Conservation (phyloP, 1,140 invertebrate genomes). For the Drosophila hydei region DNA sequence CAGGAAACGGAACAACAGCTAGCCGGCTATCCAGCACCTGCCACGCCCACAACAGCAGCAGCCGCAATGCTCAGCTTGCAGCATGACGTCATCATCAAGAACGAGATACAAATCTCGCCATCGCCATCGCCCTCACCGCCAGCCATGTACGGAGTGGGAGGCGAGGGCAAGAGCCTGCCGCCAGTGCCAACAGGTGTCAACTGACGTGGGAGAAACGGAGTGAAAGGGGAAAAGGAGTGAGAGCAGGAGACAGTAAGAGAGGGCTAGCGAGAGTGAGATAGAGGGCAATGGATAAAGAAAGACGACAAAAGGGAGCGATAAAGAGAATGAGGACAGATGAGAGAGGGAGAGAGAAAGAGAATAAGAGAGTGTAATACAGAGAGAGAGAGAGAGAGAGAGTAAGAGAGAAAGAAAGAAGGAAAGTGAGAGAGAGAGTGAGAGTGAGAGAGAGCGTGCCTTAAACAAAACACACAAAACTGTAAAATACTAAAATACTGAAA, state of each 20-base stretch:
- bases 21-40: slow-evolving; percentile 29
- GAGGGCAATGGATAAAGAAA: not conserved
- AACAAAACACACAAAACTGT: slow-evolving; percentile 15
- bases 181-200: slow-evolving; percentile 64
- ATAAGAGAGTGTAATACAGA: no score
- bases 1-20: slow-evolving; percentile 38
- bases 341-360: not conserved
- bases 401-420: not conserved
- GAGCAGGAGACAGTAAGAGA: not conserved
- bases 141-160: slow-evolving; percentile 41
- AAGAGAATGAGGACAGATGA: no score
- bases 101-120: slow-evolving; percentile 80
- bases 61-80: slow-evolving; percentile 66
- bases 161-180: slow-evolving; percentile 55
- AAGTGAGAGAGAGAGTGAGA: not conserved
- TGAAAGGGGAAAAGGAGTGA: no score
- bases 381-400: not conserved
- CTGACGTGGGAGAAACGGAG: no score
- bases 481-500: slow-evolving; percentile 24
- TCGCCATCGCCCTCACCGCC: slow-evolving; percentile 71
- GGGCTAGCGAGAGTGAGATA: not conserved
- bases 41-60: slow-evolving; percentile 53
- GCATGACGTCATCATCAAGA: slow-evolving; percentile 78
- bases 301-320: no score
- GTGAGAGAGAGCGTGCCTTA: slow-evolving; percentile 14